Conservation (phyloP, 2,113 vertebrate species). For the Erythrocercus mccallii region DNA sequence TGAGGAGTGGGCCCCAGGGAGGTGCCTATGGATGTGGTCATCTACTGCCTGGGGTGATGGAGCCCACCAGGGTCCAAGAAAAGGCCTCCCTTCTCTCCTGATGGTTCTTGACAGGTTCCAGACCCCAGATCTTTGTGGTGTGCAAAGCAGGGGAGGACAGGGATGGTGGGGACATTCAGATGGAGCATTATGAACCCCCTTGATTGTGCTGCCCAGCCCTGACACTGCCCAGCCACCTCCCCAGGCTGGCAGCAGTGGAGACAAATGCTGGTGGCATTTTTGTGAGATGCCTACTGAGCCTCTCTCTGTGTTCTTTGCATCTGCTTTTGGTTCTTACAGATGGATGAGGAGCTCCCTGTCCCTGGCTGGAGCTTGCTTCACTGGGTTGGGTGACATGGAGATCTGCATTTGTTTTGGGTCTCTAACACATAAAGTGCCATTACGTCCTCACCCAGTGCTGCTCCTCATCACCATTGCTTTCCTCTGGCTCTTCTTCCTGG, state of each 20-base stretch:
- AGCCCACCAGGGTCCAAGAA: not conserved
- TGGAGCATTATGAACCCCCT: not conserved
- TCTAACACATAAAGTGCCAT: not conserved
- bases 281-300: not conserved
- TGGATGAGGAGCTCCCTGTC: not conserved
- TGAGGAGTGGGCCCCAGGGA: not conserved
- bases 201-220: not conserved
- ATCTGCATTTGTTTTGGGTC: not conserved
- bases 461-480: not conserved
- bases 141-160: not conserved
- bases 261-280: not conserved
- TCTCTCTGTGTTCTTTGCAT: not conserved
- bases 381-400: not conserved
- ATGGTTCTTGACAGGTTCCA: not conserved
- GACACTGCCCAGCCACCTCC: not conserved
- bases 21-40: not conserved
- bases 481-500: not conserved
- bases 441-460: rapidly evolving
- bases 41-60: not conserved
- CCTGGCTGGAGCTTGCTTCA: not conserved
- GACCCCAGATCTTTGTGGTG: not conserved
- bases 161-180: not conserved
- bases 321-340: not conserved
- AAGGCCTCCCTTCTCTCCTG: not conserved
- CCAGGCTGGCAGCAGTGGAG: not conserved